Evolutionary conservation across 2,113 vertebrate species (phyloP), one percentile per base, ranked within the genome.

Genomic region (Phaethornis superciliosus): DNA sequence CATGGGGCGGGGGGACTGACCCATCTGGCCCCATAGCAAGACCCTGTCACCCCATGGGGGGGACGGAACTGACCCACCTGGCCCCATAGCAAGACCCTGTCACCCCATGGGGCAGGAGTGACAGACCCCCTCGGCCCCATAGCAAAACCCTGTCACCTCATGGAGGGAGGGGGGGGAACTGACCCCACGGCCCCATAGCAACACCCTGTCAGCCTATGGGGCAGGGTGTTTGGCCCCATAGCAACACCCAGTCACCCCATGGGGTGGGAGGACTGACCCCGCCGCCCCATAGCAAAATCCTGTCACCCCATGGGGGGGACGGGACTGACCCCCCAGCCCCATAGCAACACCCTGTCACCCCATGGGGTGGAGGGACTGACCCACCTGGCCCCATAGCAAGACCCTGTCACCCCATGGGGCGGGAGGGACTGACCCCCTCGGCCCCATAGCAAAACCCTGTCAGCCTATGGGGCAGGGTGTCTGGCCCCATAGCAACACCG

Each of bases 221-320:
- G 26, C 16, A 26, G 6, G 3, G 24, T 22, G n/a, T n/a, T n/a
- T n/a, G n/a, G 20, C 6, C 28, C 16, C 63, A 18, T 1, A 15
- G 27, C 1, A 6, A 40, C 5, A 23, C 5, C 4, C 12, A 42
- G 26, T 17, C 67, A 62, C 49, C 16, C 4, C 3, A 22, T 0
- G 6, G 49, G 55, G 40, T 15, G 20, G 59, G 7, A 12, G 47
- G 4, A 7, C 23, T 30, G 44, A 68, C 27, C 8, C 10, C 10
- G 13, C 51, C 4, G 32, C 9, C 28, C 14, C 64, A 26, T 0
- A 12, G 30, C 1, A 15, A 69, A 3, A 35, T 5, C 24, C 10
- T 20, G 5, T 4, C 46, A 28, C 7, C 3, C 10, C 40, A 56
- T 1, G 10, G 17, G 2, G 8, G 17, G 19, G 30, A 1, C n/a